Evolutionary conservation across 1,140 invertebrate species (phyloP).

Genomic region (Drosophila virilis): DNA sequence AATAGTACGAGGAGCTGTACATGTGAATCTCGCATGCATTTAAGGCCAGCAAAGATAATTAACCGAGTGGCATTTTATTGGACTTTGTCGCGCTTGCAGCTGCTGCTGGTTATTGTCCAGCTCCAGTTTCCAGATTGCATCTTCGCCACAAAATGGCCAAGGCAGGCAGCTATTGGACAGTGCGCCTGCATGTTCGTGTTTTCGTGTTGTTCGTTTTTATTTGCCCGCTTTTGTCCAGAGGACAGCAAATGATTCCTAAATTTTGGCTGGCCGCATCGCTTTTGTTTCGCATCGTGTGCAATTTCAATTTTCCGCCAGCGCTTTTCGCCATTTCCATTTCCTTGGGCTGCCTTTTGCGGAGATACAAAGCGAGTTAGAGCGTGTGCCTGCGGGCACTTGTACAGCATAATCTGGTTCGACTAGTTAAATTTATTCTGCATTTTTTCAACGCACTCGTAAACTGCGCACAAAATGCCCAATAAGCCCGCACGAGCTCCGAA

Average conservation of each 20-base stretch:
- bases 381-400: constrained; percentile 35
- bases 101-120: constrained; percentile 37
- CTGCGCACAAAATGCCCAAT: constrained; percentile 23
- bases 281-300: constrained; percentile 47
- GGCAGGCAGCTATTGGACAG: constrained; percentile 57
- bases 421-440: constrained; percentile 43
- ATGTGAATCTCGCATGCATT: neutral
- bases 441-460: constrained; percentile 6
- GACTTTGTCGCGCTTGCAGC: constrained; percentile 4
- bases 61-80: constrained; percentile 40
- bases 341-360: constrained; percentile 23
- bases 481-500: constrained; percentile 16
- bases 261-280: constrained; percentile 31
- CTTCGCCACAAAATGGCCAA: constrained; percentile 28
- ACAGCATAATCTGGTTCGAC: constrained; percentile 49
- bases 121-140: constrained; percentile 50
- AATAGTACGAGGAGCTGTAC: too few relatives aligned
- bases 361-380: constrained; percentile 23
- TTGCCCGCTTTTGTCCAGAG: constrained; percentile 25
- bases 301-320: constrained; percentile 80
- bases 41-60: constrained; percentile 53
- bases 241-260: constrained; percentile 50
- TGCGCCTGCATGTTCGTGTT: constrained; percentile 62
- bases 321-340: constrained; percentile 60
- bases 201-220: constrained; percentile 22